Conservation (phyloP, 2,888 invertebrate species). For the Diabrotica balteata region DNA sequence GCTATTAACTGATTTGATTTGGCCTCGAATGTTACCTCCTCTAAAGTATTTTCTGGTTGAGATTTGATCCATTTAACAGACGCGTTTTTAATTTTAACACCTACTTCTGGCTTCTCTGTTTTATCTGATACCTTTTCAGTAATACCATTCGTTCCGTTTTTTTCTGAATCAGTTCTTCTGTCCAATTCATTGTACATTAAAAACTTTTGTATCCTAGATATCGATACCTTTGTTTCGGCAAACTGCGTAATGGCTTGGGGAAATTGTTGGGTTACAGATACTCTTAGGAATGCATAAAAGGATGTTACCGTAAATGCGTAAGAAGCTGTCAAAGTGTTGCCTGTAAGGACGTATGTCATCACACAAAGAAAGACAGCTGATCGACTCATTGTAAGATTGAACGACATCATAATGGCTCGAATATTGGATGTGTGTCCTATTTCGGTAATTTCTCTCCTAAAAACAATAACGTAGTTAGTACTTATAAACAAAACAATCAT, state of each 20-base stretch:
- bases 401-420: conserved; percentile 68
- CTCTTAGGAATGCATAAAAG: conserved; percentile 75
- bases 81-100: conserved; percentile 23
- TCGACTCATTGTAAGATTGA: conserved; percentile 80
- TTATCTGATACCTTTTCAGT: too few species aligned
- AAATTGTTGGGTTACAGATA: conserved; percentile 69
- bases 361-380: conserved; percentile 84
- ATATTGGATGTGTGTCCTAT: conserved; percentile 70
- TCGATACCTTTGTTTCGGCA: conserved; percentile 65
- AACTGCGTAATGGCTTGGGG: conserved; percentile 71
- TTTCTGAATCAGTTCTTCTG: not conserved
- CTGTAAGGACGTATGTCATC: conserved; percentile 75
- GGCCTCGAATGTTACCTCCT: conserved; percentile 29
- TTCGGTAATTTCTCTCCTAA: conserved; percentile 72
- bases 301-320: conserved; percentile 78
- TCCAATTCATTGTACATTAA: conserved; percentile 54
- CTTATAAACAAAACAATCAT: too few species aligned
- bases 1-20: conserved; percentile 45
- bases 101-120: not conserved
- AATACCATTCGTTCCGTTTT: not conserved
- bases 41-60: conserved; percentile 27
- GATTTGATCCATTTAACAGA: conserved; percentile 36
- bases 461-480: conserved; percentile 8
- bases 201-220: conserved; percentile 64
- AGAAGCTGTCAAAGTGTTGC: conserved; percentile 64